Evolutionary conservation across 1,140 invertebrate species (phyloP).

Genomic region (Venturia canescens): DNA sequence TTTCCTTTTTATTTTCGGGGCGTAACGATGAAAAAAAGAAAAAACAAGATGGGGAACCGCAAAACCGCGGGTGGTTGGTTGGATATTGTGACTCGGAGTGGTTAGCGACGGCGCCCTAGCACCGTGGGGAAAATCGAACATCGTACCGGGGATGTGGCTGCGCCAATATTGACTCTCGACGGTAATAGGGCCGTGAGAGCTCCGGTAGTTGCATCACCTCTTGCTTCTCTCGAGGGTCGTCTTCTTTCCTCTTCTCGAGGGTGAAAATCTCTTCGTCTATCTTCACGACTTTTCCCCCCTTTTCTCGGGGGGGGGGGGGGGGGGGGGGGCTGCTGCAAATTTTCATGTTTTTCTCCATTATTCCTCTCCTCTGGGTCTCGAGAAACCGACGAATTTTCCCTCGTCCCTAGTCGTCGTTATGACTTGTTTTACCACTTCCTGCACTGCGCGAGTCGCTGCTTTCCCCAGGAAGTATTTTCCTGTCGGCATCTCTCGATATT

Average conservation of each 20-base stretch:
- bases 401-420: too few relatives aligned
- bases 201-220: slow-evolving; percentile 47
- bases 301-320: too few relatives aligned
- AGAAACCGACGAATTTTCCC: too few relatives aligned
- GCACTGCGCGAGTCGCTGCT: too few relatives aligned
- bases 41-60: slow-evolving; percentile 1
- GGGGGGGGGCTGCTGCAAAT: too few relatives aligned
- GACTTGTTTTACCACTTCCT: too few relatives aligned
- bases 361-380: too few relatives aligned
- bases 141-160: slow-evolving; percentile 58
- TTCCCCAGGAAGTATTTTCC: too few relatives aligned
- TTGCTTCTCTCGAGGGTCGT: slow-evolving; percentile 32
- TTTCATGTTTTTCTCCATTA: too few relatives aligned
- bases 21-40: not conserved
- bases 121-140: not conserved
- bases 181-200: slow-evolving; percentile 6
- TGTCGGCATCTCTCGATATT: too few relatives aligned
- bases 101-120: slow-evolving; percentile 15
- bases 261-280: too few relatives aligned
- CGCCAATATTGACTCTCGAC: slow-evolving; percentile 66
- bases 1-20: slow-evolving; percentile 3
- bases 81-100: not conserved
- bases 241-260: not conserved
- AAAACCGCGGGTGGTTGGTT: slow-evolving; percentile 47
- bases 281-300: too few relatives aligned